These are phyloP conservation scores for Agelas oroides DNA, from an alignment of 37 sponge, comb jelly and placozoan genomes.

Conservation along the genomic window DNA sequence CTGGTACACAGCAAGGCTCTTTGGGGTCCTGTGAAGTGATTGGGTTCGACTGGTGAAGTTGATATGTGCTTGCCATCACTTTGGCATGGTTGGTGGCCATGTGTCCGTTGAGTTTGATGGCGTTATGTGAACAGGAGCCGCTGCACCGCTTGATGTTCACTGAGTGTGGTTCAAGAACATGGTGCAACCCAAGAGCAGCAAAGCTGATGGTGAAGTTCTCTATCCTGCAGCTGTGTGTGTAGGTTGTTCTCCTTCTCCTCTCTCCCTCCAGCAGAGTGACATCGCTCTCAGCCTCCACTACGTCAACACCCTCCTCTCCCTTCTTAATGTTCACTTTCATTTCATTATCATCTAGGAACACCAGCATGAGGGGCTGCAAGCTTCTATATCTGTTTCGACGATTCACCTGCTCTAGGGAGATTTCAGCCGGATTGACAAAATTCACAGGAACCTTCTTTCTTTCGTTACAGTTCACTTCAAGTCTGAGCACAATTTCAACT, in stretches of 20 bases:
- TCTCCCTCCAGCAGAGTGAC: not conserved
- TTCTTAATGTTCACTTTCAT: not conserved
- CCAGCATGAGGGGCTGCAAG: conserved; percentile 42
- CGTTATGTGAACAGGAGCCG: conserved; percentile 7
- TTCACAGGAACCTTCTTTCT: conserved; percentile 12
- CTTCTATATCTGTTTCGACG: not conserved
- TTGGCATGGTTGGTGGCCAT: conserved; percentile 15
- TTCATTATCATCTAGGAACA: conserved; percentile 16
- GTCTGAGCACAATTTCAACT: conserved; percentile 18
- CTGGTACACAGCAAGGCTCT: conserved; percentile 50
- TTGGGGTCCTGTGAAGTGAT: not conserved
- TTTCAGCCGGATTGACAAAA: conserved; percentile 31
- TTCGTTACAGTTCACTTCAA: conserved; percentile 5
- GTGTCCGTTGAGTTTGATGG: not conserved
- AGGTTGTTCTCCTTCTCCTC: not conserved
- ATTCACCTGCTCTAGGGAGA: not conserved
- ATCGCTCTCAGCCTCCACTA: not conserved
- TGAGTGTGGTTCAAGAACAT: conserved; percentile 8
- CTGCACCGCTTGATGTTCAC: conserved; percentile 5
- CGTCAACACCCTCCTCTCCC: not conserved
- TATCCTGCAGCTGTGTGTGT: not conserved
- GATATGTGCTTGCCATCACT: conserved; percentile 1
- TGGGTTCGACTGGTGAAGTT: not conserved
- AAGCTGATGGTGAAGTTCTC: conserved; percentile 13
- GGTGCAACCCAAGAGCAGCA: not conserved